Percentiles rank a stretch among this genome's conserved stretches.
Evolutionary conservation across 2,113 vertebrate genomes (phyloP).

Genomic region (Indicator indicator): DNA sequence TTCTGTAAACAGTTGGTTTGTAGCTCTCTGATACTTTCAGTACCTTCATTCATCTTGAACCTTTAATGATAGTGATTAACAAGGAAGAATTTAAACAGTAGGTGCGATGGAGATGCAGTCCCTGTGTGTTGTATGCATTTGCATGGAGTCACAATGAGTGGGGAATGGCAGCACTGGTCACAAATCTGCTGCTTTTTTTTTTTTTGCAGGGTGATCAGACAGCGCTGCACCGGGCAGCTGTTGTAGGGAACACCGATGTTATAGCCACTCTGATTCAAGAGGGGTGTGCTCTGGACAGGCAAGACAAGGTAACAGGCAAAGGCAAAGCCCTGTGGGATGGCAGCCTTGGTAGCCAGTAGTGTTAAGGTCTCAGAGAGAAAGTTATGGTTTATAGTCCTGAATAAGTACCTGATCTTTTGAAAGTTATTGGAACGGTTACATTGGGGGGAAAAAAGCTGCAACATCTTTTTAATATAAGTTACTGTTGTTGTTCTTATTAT

Average conservation of each 20-base stretch:
- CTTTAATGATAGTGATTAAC: neutral
- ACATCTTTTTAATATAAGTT: neutral
- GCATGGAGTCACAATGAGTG: neutral
- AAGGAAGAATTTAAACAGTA: neutral
- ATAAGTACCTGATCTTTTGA: neutral
- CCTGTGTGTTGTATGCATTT: neutral
- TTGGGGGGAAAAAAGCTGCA: neutral
- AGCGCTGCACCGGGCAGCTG: slow-evolving; percentile 90
- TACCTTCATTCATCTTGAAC: neutral
- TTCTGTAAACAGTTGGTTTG: neutral
- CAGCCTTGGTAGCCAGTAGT: neutral
- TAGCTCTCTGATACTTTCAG: neutral
- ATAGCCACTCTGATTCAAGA: slow-evolving; percentile 90
- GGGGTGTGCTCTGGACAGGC: slow-evolving; percentile 92
- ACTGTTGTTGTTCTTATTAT: neutral
- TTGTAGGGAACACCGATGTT: slow-evolving; percentile 89
- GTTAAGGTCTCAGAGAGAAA: neutral
- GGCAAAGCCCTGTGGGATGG: neutral
- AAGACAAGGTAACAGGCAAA: slow-evolving; percentile 88
- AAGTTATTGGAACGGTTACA: neutral
- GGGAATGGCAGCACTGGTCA: neutral
- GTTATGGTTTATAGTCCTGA: neutral
- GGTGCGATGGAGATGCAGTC: neutral
- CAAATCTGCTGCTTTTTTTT: neutral
- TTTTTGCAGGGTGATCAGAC: slow-evolving; percentile 90